Base-by-base conservation (phyloP, 1,140 invertebrate species). In the Tachypleus tridentatus region DNA sequence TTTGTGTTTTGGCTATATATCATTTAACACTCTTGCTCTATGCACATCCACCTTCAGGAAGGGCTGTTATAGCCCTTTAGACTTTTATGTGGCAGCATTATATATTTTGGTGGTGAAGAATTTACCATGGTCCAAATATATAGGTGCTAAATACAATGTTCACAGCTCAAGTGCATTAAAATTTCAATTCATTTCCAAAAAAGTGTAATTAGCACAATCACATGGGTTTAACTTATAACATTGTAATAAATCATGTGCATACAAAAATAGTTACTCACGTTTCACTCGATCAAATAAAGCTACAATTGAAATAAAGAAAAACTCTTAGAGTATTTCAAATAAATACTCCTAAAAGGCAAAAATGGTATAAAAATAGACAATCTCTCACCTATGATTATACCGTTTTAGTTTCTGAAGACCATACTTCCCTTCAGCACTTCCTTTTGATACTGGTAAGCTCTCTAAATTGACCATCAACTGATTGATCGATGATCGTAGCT, bases 391-490 rank as follows among this genome's bases (percentile, higher is more conserved):
- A 82, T 93, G 87, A 82, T 95, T 95, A 83, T 96, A 94, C 80
- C 91, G 86, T 83, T 95, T 95, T 76, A 97, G 84, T 77, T 89
- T 89, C 81, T 93, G 90, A 72, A 97, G 84, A 70, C 94, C 92
- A 78, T 96, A 97, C 85, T 96, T 97, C 73, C 92, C 92, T 78
- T 99, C 95, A 75, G 93, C 91, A 70, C 92, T 91, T 74, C 91
- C 89, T 80, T 98, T 98, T 5, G 94, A 96, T 61, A 99, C 96
- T 52, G 97, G 97, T 66, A 99, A 83, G 65, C 93, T 97, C 82
- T 99, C 97, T 75, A 99, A 82, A 83, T 99, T 99, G 61, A 91
- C 91, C 92, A 99, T 99, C 70, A 99, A 82, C 67, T 94, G 82
- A 80, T 97, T 99, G 77, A 99, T 98, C 67, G 93, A 95, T 68